Evolutionary conservation across 2,888 invertebrate species (phyloP).

Genomic region (Acleris sparsana): DNA sequence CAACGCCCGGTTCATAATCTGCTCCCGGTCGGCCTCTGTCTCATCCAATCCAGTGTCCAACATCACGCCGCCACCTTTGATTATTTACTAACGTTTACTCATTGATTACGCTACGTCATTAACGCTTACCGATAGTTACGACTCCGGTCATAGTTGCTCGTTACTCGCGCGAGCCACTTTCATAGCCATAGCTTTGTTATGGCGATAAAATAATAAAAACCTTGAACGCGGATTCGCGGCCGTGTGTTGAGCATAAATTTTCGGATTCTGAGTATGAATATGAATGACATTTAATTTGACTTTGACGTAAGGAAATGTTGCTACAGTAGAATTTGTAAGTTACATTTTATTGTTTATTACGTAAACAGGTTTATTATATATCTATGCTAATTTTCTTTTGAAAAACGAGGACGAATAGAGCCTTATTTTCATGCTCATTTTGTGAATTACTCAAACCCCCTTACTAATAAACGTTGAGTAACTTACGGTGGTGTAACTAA

Average conservation of each 20-base stretch:
- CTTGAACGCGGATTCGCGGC: conserved; percentile 12
- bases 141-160: conserved; percentile 46
- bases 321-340: too few relatives aligned
- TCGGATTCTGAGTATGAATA: neutral
- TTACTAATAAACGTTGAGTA: too few relatives aligned
- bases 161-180: conserved; percentile 44
- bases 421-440: too few relatives aligned
- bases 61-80: conserved; percentile 45
- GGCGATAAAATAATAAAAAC: conserved; percentile 38
- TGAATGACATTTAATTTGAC: too few relatives aligned
- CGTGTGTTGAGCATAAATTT: conserved; percentile 1
- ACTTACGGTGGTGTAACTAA: too few relatives aligned
- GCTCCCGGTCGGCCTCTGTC: conserved; percentile 63
- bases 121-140: conserved; percentile 52
- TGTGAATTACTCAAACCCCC: too few relatives aligned
- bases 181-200: conserved; percentile 46
- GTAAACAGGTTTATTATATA: too few relatives aligned
- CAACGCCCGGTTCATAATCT: conserved; percentile 81
- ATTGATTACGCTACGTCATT: conserved; percentile 47
- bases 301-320: too few relatives aligned
- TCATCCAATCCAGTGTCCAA: conserved; percentile 54
- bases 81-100: conserved; percentile 48
- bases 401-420: too few relatives aligned
- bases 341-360: too few relatives aligned
- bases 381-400: too few relatives aligned